Evolutionary conservation across 2,797 vertebrate genomes (phyloP).

Genomic region (Kryptolebias ocellatus): DNA sequence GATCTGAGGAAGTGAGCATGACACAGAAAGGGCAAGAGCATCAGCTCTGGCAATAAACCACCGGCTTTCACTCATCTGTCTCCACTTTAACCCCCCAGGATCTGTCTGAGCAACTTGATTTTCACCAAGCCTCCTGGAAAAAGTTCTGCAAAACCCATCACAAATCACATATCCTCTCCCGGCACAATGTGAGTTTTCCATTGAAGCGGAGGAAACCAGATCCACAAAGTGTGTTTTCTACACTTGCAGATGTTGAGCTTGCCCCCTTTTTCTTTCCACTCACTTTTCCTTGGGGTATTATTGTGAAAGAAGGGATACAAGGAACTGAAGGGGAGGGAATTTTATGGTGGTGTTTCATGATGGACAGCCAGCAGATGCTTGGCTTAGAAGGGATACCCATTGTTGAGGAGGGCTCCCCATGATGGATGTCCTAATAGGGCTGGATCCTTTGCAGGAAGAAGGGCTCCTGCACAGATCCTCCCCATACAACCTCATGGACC

Average conservation of each 20-base stretch:
- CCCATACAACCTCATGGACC: slow-evolving; percentile 42
- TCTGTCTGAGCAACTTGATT: slow-evolving; percentile 60
- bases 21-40: slow-evolving; percentile 40
- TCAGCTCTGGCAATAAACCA: slow-evolving; percentile 55
- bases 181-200: slow-evolving; percentile 80
- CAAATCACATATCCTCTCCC: slow-evolving; percentile 65
- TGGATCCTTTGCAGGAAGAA: slow-evolving; percentile 38
- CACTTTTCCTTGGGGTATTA: slow-evolving; percentile 52
- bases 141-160: slow-evolving; percentile 80
- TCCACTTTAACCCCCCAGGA: slow-evolving; percentile 63
- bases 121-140: slow-evolving; percentile 70
- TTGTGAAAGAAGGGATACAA: slow-evolving; percentile 40
- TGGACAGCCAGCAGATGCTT: slow-evolving; percentile 54
- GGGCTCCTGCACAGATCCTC: slow-evolving; percentile 26
- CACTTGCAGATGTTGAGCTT: slow-evolving; percentile 77
- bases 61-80: slow-evolving; percentile 56
- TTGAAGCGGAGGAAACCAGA: slow-evolving; percentile 71
- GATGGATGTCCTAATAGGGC: slow-evolving; percentile 30
- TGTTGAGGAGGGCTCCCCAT: slow-evolving; percentile 34
- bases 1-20: slow-evolving; percentile 39
- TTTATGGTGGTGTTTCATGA: slow-evolving; percentile 56
- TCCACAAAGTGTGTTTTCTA: slow-evolving; percentile 69
- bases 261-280: slow-evolving; percentile 35
- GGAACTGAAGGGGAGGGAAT: slow-evolving; percentile 41
- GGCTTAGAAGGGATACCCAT: slow-evolving; percentile 42